phyloP scores from a whole-genome alignment of 2,888 invertebrate species.

The Andrena trimmerana region DNA sequence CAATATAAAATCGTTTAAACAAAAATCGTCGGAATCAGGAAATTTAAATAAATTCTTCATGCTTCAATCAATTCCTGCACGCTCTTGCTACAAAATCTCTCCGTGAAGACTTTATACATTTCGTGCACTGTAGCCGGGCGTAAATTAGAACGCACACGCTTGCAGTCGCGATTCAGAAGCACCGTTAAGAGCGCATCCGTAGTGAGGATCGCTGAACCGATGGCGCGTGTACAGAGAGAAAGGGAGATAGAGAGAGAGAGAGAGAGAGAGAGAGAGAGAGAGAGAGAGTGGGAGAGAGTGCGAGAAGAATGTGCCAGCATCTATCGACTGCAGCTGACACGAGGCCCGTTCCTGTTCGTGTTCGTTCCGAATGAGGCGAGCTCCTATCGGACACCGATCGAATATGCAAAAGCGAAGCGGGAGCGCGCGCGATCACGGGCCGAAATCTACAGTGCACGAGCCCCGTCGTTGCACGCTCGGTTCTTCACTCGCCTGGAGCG shows the following conservation, averaged over 20 bases:
- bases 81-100: too few relatives aligned
- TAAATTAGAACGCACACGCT: constrained; percentile 1
- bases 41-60: too few relatives aligned
- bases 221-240: constrained; percentile 1
- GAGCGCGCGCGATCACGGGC: constrained; percentile 39
- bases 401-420: constrained; percentile 49
- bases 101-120: not conserved
- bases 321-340: constrained; percentile 52
- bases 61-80: too few relatives aligned
- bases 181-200: constrained; percentile 19
- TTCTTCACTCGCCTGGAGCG: constrained; percentile 41
- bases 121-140: not conserved
- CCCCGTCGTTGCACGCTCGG: constrained; percentile 30
- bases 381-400: constrained; percentile 54
- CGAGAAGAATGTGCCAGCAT: constrained; percentile 26
- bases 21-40: too few relatives aligned
- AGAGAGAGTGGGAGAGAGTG: not conserved
- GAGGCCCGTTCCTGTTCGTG: constrained; percentile 16
- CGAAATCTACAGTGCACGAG: constrained; percentile 46
- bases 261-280: constrained; percentile 1
- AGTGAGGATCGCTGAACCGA: not conserved
- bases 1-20: too few relatives aligned
- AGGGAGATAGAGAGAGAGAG: not conserved
- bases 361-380: constrained; percentile 14
- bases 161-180: constrained; percentile 5